Conservation (phyloP, 2,888 invertebrate genomes). For the Cyclophora punctaria region DNA sequence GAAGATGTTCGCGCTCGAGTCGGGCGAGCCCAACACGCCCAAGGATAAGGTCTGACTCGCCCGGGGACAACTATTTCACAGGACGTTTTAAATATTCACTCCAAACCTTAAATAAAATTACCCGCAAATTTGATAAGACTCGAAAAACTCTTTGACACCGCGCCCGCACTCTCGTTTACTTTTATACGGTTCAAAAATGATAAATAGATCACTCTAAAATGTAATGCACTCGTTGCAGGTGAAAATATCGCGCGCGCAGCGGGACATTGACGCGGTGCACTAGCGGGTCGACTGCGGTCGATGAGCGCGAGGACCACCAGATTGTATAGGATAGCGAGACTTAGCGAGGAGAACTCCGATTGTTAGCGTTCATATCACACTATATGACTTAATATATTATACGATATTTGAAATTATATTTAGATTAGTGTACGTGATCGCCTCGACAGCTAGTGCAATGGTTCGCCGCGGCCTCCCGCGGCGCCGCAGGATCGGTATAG, state of each 20-base stretch:
- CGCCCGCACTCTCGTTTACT: background rate
- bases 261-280: constrained; percentile 89
- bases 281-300: constrained; percentile 21
- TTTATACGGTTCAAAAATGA: background rate
- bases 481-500: background rate
- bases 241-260: constrained; percentile 95
- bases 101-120: constrained; percentile 2
- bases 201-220: background rate
- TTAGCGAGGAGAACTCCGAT: no score
- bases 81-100: no score
- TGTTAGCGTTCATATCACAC: constrained; percentile 11
- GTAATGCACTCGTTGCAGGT: constrained; percentile 57
- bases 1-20: constrained; percentile 99
- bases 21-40: constrained; percentile 93
- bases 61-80: no score
- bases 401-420: constrained; percentile 41
- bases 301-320: no score
- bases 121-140: background rate
- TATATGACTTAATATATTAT: constrained; percentile 34
- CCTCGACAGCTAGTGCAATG: constrained; percentile 68
- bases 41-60: constrained; percentile 81
- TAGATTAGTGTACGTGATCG: constrained; percentile 49
- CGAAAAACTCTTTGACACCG: background rate
- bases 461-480: constrained; percentile 24
- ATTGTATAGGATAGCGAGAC: no score